Conservation (phyloP, 1,140 invertebrate genomes). For the Lasioglossum albipes region DNA sequence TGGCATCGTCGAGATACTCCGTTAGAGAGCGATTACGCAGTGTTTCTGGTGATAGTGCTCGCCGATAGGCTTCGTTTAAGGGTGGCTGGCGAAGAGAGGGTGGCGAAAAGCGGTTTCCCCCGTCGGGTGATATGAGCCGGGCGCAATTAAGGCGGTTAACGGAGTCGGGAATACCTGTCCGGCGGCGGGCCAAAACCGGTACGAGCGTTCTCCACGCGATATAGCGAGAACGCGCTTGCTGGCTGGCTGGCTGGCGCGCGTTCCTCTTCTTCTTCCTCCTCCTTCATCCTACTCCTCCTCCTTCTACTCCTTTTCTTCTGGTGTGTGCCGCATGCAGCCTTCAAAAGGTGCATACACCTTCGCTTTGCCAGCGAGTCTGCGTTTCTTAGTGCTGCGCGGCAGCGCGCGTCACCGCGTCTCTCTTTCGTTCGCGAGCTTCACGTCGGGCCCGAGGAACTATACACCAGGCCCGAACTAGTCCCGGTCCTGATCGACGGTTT, state of each 20-base stretch:
- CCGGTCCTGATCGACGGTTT: no score
- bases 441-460: no score
- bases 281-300: background rate
- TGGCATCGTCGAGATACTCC: no score
- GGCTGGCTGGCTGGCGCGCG: background rate
- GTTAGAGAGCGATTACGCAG: no score
- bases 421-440: no score
- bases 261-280: background rate
- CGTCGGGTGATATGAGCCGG: conserved; percentile 40
- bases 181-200: conserved; percentile 65
- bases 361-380: conserved; percentile 47
- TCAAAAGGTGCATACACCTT: conserved; percentile 64
- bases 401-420: background rate
- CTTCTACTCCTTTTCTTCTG: background rate
- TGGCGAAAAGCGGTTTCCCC: conserved; percentile 30
- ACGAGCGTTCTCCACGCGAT: conserved; percentile 63
- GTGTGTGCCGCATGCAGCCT: conserved; percentile 48
- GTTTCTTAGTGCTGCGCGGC: conserved; percentile 21
- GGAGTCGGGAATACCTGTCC: conserved; percentile 69
- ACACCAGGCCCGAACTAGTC: no score
- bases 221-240: conserved; percentile 23
- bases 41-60: no score
- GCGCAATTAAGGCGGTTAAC: conserved; percentile 68
- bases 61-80: no score
- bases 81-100: background rate